Conservation (phyloP, 2,113 vertebrate genomes). For the Poeciliopsis retropinna region DNA sequence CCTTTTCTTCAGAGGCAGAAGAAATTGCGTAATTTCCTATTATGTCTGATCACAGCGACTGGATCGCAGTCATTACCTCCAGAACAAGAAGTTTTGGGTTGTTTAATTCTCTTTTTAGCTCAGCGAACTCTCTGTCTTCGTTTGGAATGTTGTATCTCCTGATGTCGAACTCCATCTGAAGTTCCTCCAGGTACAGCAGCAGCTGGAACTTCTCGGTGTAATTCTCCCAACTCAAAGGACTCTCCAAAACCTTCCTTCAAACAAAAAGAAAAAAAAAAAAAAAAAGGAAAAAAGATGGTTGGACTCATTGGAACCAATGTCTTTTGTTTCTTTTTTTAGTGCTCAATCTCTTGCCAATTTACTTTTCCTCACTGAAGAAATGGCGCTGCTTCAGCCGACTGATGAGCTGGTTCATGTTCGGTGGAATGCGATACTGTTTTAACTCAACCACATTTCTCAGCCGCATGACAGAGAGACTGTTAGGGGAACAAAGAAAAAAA, state of each 20-base stretch:
- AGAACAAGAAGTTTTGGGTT: constrained; percentile 82
- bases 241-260: constrained; percentile 73
- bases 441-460: constrained; percentile 27
- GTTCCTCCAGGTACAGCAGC: constrained; percentile 90
- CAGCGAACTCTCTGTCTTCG: constrained; percentile 26
- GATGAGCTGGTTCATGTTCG: constrained; percentile 40
- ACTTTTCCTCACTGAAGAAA: constrained; percentile 10
- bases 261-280: neutral
- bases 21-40: neutral
- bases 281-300: neutral
- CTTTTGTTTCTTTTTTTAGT: neutral
- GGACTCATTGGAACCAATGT: neutral
- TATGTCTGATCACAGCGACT: neutral
- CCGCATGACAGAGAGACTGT: constrained; percentile 32
- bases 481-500: neutral
- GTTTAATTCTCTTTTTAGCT: constrained; percentile 72
- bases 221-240: constrained; percentile 75
- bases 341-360: neutral
- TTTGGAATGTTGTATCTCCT: constrained; percentile 85
- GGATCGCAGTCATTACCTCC: constrained; percentile 67
- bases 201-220: constrained; percentile 83
- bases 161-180: constrained; percentile 91
- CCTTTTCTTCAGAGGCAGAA: neutral
- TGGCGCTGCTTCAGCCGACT: constrained; percentile 1
- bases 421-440: neutral